Evolutionary conservation across 35 echinoderm and acorn worm species (phyloP), one percentile per base, ranked within the genome.

Genomic region (Apostichopus japonicus): DNA sequence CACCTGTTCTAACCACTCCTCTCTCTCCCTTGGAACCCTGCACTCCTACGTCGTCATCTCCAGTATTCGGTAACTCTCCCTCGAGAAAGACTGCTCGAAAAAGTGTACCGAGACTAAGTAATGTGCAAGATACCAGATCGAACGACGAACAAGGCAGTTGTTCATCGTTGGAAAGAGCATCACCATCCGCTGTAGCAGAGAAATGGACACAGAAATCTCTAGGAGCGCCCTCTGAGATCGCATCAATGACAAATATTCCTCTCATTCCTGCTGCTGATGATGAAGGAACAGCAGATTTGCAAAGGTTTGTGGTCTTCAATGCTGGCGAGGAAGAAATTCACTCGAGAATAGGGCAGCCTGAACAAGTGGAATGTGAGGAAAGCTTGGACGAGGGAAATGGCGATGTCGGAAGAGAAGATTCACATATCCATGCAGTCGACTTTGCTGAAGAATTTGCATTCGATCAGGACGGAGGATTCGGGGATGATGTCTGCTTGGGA

Each of bases 401-500:
- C 63, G 11, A 67, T 44, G 33, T 44, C 33, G 3, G 2, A 44
- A 44, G 33, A 67, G 63, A 67, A 19, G 63, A 67, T 65, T 13
- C 62, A 65, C 62, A 82, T 13, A 11, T 83, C 4, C 51, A 19
- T 33, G 33, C 15, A 33, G 79, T 54, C 1, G 79, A 83, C 54
- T 54, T 54, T 83, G 79, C 79, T 0, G 79, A 83, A 52, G 79
- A 83, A 17, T 83, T 83, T 83, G 79, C 79, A n/a, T 83, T 83
- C n/a, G 79, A 83, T 55, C 79, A 54, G n/a, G 79, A 83, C 3
- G 79, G 24, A 67, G 63, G 63, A 17, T 67, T 67, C 19, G 63
- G 63, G 11, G 63, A 67, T 17, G 63, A 67, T 10, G 5, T 67
- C 63, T 67, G 63, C 19, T 44, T 44, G 33, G 33, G 33, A 44